Evolutionary conservation across 2,888 invertebrate genomes (phyloP).

Genomic region (Agrotis ipsilon): DNA sequence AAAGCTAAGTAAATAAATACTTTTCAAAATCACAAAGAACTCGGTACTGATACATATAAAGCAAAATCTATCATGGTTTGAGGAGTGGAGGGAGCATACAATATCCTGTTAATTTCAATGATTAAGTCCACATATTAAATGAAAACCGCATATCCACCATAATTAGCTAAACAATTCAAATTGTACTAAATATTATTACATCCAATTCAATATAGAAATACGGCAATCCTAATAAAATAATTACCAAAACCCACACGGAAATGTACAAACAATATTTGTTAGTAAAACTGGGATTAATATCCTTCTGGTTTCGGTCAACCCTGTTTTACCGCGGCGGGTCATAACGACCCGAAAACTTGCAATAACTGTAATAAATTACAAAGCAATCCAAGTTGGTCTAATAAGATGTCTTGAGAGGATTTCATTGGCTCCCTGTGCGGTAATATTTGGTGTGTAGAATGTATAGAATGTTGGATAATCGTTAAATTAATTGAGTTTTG

Average conservation of each 20-base stretch:
- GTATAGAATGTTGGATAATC: constrained; percentile 75
- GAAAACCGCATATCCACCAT: background rate
- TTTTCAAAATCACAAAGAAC: too few relatives aligned
- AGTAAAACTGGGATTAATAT: constrained; percentile 77
- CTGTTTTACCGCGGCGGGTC: constrained; percentile 63
- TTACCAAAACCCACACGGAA: constrained; percentile 49
- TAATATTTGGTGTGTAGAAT: constrained; percentile 46
- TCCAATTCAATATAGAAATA: constrained; percentile 10
- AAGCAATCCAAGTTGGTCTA: constrained; percentile 84
- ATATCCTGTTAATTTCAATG: background rate
- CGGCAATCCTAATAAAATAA: constrained; percentile 31
- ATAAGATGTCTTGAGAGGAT: constrained; percentile 78
- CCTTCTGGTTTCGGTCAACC: constrained; percentile 73
- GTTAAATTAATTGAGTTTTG: constrained; percentile 81
- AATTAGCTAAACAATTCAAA: background rate
- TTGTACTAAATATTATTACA: constrained; percentile 6
- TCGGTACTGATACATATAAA: too few relatives aligned
- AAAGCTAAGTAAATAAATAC: too few relatives aligned
- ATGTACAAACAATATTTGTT: constrained; percentile 66
- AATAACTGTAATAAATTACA: constrained; percentile 86
- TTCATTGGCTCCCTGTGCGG: constrained; percentile 64
- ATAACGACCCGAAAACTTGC: constrained; percentile 78
- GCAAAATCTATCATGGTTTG: too few relatives aligned
- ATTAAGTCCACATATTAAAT: background rate
- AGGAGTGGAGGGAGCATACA: too few relatives aligned